Evolutionary conservation across 2,797 vertebrate genomes (phyloP).

Genomic region (Alauda arvensis): DNA sequence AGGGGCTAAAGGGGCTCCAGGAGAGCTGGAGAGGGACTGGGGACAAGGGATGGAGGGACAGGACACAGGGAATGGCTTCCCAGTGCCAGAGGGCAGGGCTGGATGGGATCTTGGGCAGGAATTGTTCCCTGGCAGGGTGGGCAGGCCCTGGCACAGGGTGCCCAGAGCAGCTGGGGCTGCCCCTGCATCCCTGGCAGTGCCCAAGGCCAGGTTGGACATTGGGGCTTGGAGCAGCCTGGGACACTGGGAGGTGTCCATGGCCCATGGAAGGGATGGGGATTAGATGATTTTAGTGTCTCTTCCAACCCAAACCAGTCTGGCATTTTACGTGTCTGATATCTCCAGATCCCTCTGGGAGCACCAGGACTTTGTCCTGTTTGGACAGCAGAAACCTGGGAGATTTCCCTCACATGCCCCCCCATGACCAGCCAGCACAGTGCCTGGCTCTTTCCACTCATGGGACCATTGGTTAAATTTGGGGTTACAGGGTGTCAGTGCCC

Average conservation of each 20-base stretch:
- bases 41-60: neutral
- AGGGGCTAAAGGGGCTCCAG: neutral
- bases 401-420: neutral
- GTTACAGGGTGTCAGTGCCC: neutral
- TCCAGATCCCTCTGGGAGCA: neutral
- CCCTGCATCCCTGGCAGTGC: neutral
- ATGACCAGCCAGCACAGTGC: accelerated
- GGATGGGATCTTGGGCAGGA: neutral
- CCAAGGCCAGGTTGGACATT: neutral
- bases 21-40: neutral
- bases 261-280: accelerated
- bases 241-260: neutral
- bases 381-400: neutral
- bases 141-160: neutral
- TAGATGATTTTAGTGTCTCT: neutral
- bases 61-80: neutral
- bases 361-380: neutral
- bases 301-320: neutral
- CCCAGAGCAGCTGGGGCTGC: neutral
- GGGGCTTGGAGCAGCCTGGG: neutral
- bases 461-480: neutral
- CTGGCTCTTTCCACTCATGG: neutral
- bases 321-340: too few species aligned
- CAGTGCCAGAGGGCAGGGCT: accelerated
- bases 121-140: neutral